A percentile compares a stretch with the other conserved stretches of the same genome.
Conservation (phyloP, 2,888 invertebrate species). For the Rotaria magnacalcarata region DNA sequence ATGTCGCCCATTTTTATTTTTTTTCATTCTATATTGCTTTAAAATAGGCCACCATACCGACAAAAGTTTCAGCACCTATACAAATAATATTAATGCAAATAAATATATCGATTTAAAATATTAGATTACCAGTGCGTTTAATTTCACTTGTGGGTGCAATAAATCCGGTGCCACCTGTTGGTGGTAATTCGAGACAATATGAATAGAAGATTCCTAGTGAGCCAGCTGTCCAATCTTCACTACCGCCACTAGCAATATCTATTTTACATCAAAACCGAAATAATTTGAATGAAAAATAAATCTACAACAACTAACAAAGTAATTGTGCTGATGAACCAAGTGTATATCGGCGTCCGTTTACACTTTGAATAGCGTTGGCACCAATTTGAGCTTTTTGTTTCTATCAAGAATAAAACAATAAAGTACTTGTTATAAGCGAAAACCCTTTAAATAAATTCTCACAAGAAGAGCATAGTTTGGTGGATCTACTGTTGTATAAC, state of each 20-base stretch:
- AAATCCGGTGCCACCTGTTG: constrained; percentile 27
- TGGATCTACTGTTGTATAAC: constrained; percentile 38
- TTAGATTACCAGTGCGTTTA: background rate
- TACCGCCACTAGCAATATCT: constrained; percentile 13
- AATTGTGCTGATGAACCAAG: background rate
- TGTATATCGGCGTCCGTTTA: background rate
- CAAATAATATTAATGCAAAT: background rate
- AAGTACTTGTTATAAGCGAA: background rate
- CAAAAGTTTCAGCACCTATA: background rate
- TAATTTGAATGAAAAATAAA: background rate
- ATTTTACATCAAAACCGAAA: background rate
- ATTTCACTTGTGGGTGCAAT: background rate
- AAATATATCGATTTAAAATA: background rate
- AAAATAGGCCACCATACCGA: background rate
- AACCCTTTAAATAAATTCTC: background rate
- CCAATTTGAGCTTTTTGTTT: constrained; percentile 42
- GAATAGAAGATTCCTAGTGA: background rate
- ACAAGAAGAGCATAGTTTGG: constrained; percentile 12
- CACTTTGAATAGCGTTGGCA: constrained; percentile 34
- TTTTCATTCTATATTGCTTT: background rate
- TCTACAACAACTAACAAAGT: background rate
- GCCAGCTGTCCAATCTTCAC: background rate
- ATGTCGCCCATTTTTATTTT: background rate
- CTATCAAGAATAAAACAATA: background rate
- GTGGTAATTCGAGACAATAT: constrained; percentile 28